Evolutionary conservation across 2,113 vertebrate species (phyloP).

Genomic region (Meriones unguiculatus): DNA sequence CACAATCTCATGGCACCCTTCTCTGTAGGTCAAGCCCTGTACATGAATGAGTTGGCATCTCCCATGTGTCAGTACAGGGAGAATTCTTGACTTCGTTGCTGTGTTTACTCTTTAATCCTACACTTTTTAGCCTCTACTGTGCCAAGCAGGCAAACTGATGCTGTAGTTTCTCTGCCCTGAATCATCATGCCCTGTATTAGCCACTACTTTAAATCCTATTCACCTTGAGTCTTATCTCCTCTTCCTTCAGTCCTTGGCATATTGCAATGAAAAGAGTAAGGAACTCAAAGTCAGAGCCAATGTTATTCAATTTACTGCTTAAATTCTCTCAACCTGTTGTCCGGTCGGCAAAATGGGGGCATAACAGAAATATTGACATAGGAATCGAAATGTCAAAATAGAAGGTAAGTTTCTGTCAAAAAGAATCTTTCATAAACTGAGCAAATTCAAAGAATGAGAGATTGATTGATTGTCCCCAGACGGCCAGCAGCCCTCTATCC

Average conservation of each 20-base stretch:
- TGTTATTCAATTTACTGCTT: neutral
- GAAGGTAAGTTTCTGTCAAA: neutral
- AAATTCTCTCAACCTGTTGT: neutral
- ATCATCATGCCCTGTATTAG: neutral
- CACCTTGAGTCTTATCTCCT: neutral
- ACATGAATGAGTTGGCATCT: neutral
- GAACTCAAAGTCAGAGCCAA: neutral
- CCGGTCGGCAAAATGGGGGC: neutral
- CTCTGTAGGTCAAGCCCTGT: neutral
- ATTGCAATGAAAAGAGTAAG: neutral
- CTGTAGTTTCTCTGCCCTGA: neutral
- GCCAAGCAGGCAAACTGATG: neutral
- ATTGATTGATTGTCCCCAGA: neutral
- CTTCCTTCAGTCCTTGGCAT: neutral
- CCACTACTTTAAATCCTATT: constrained; percentile 31
- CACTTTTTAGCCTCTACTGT: neutral
- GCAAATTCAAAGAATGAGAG: neutral
- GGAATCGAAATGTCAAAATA: neutral
- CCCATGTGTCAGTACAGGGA: neutral
- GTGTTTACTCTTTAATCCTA: neutral
- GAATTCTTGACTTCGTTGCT: neutral
- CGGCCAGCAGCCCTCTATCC: neutral
- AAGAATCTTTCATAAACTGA: neutral
- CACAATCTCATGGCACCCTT: neutral
- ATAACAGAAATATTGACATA: neutral